Evolutionary conservation across 2,888 invertebrate genomes (phyloP).

Genomic region (Meta bourneti): DNA sequence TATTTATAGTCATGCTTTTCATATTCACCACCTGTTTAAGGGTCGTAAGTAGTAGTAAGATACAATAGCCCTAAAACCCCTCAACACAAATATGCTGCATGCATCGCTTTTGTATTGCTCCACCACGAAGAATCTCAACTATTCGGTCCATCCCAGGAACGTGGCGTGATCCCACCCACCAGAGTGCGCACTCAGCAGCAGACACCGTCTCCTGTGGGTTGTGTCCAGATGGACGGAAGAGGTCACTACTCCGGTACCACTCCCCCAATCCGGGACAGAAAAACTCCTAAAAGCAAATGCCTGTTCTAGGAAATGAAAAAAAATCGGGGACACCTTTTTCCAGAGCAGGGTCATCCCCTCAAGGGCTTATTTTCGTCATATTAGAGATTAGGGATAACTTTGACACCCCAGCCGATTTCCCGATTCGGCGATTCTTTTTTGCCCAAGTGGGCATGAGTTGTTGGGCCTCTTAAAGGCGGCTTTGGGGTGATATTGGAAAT

Average conservation of each 20-base stretch:
- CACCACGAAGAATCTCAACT: no score
- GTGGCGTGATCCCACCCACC: no score
- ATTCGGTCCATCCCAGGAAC: no score
- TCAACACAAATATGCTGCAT: no score
- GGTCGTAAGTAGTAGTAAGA: no score
- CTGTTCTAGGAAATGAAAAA: slow-evolving; percentile 19
- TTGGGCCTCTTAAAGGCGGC: background rate
- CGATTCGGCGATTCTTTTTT: slow-evolving; percentile 4
- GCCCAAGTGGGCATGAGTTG: background rate
- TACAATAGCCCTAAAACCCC: no score
- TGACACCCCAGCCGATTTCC: slow-evolving; percentile 9
- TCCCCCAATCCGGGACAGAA: background rate
- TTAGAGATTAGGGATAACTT: slow-evolving; percentile 43
- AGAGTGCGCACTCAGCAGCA: background rate
- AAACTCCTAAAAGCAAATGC: slow-evolving; percentile 39
- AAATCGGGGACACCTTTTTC: slow-evolving; percentile 1
- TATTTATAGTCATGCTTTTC: no score
- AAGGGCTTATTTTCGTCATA: slow-evolving; percentile 46
- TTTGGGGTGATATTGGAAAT: slow-evolving; percentile 8
- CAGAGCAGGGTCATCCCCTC: background rate
- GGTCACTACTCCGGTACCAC: background rate
- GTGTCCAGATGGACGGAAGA: slow-evolving; percentile 13
- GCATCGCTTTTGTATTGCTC: no score
- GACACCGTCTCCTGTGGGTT: background rate
- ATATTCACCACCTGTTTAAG: no score